Evolutionary conservation across 2,113 vertebrate genomes (phyloP), one percentile per base, ranked within the genome.

Genomic region (Cyphotilapia sp.): DNA sequence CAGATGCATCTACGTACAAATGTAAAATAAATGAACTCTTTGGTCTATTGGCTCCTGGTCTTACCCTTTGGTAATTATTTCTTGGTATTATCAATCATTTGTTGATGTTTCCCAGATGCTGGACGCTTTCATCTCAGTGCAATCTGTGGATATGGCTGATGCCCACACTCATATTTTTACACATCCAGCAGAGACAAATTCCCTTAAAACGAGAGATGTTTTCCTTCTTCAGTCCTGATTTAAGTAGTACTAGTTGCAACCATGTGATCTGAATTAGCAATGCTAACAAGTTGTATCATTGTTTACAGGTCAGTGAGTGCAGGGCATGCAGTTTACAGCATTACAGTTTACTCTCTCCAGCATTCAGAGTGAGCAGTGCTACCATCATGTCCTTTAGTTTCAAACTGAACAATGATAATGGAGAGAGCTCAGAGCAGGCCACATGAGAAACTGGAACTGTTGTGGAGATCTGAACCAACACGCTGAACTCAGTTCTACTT

Each of bases 131-230:
- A 63, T 19, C 59, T 63, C 59, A 19, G 29, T 66, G 31, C 17
- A 35, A 5, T n/a, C 29, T 35, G 31, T 19, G 2, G 17, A n/a
- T n/a, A n/a, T 22, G 4, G 0, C 0, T 8, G 33, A 69, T 69
- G 19, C 12, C 6, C 19, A 38, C 33, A 13, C 17, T 66, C 19
- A 12, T n/a, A 5, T 5, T 0, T 69, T 69, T 69, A 9, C 19
- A 38, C 19, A 66, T n/a, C 33, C 61, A n/a, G 31, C 33, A 35
- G 31, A 66, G 6, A n/a, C 33, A 69, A 22, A 22, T 40, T 69
- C 33, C 19, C 19, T 13, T 66, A 35, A 35, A 35, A 7, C 3
- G 0, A 38, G 19, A 38, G 6, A 22, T 11, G 33, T 14, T 71
- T 40, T 40, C 13, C 11, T 40, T 66, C 10, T 38, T 66, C 9